Evolutionary conservation across 2,888 invertebrate species (phyloP).

Genomic region (Polylopha cassiicola): DNA sequence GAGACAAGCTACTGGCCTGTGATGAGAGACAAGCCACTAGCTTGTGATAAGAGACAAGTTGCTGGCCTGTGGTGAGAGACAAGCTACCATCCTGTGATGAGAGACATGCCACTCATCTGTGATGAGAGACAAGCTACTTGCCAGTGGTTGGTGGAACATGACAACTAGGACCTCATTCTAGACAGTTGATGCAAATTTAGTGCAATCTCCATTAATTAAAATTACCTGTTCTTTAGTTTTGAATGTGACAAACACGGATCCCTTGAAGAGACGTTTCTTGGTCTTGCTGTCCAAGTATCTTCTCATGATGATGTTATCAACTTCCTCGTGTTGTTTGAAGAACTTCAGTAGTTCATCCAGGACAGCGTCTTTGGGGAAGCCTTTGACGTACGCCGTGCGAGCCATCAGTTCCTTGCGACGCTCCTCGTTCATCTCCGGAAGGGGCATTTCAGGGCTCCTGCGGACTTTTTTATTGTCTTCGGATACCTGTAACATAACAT

Average conservation of each 20-base stretch:
- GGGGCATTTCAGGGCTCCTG: conserved; percentile 82
- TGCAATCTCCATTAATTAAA: not conserved
- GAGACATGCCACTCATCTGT: too few species aligned
- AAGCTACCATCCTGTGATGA: too few species aligned
- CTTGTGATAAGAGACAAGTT: too few species aligned
- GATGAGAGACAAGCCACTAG: too few species aligned
- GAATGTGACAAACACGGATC: conserved; percentile 94
- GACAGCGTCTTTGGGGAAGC: conserved; percentile 83
- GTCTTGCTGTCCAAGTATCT: conserved; percentile 78
- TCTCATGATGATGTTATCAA: conserved; percentile 82
- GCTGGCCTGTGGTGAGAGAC: too few species aligned
- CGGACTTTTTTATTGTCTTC: conserved; percentile 85
- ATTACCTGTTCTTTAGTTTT: conserved; percentile 82
- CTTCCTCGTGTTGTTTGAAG: conserved; percentile 81
- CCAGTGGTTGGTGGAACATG: too few species aligned
- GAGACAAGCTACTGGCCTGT: too few species aligned
- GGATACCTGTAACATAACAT: conserved; percentile 78
- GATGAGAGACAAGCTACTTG: too few species aligned
- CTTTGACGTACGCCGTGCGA: conserved; percentile 92
- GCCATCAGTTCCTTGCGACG: conserved; percentile 85
- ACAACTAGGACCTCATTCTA: not conserved
- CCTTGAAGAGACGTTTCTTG: conserved; percentile 86
- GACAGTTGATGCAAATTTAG: not conserved
- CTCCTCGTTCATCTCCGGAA: conserved; percentile 91
- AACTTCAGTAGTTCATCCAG: conserved; percentile 85